Evolutionary conservation across 1,140 invertebrate species (phyloP), one percentile per base, ranked within the genome.

Genomic region (Berghia stephanieae): DNA sequence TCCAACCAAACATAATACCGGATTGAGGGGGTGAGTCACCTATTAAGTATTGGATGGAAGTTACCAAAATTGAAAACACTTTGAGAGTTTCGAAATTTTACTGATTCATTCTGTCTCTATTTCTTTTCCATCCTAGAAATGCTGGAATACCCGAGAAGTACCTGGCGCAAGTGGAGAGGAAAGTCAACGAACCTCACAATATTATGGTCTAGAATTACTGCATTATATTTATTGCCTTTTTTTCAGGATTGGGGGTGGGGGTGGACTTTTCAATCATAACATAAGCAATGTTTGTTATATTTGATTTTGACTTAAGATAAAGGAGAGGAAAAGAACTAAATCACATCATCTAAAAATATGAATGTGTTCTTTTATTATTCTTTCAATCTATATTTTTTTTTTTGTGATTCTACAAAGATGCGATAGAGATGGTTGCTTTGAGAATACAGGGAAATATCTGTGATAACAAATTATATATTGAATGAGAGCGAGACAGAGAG

Each of bases 131-230:
- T 83, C 81, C 70, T 82, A 89, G 88, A 79, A 75, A 78, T 76
- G 87, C 86, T 79, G 88, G 88, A 31, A 88, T 89, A 44, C 87
- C 87, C 57, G 87, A 89, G 67, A 89, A 88, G 55, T 87, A 87
- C 77, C 79, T 88, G 76, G 78, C 80, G 36, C 83, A 85, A 79
- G 86, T 88, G 60, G 86, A 88, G 68, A 83, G 86, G 34, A 86
- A 87, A 70, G 79, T 87, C 34, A 81, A 82, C 57, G 81, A 85
- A 67, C 85, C 85, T 66, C 86, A 85, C 69, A 83, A 85, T 21
- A 81, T 85, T 31, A 81, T 77, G 57, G 71, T 52, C 13, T 81
- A 75, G 79, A 5, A 40, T n/a, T n/a, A n/a, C n/a, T n/a, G n/a
- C n/a, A n/a, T n/a, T n/a, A n/a, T n/a, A n/a, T n/a, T n/a, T n/a